Conservation (phyloP, 2,113 vertebrate species). For the Monarcha castaneiventris region DNA sequence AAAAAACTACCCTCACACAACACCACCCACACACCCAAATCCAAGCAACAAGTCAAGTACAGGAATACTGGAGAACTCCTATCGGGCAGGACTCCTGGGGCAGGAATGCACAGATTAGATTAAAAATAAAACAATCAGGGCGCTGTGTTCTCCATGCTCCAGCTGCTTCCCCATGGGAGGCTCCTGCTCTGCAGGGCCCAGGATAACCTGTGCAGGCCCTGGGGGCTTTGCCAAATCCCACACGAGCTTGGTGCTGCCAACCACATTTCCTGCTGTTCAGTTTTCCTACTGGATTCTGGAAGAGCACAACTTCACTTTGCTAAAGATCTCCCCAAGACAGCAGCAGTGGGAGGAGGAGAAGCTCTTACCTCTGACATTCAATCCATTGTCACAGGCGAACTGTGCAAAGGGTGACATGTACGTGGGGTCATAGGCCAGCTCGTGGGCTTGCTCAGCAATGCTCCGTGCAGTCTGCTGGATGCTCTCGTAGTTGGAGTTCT, state of each 20-base stretch:
- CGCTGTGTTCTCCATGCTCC: not conserved
- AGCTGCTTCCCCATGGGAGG: slow-evolving; percentile 1
- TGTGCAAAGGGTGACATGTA: slow-evolving; percentile 99
- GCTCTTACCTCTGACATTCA: slow-evolving; percentile 96
- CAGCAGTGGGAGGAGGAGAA: not conserved
- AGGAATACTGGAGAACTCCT: not conserved
- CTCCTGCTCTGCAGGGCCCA: not conserved
- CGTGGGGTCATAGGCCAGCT: slow-evolving; percentile 96
- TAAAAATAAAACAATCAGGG: not conserved
- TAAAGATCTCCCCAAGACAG: not conserved
- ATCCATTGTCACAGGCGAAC: slow-evolving; percentile 97
- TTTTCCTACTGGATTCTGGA: not conserved
- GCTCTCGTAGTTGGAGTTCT: slow-evolving; percentile 97
- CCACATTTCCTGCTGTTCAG: not conserved
- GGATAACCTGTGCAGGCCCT: not conserved
- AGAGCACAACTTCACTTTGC: not conserved
- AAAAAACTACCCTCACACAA: not conserved
- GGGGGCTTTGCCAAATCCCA: not conserved
- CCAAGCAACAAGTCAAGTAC: not conserved
- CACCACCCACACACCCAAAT: not conserved
- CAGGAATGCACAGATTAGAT: not conserved
- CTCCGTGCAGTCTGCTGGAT: slow-evolving; percentile 95
- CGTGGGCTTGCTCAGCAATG: slow-evolving; percentile 95
- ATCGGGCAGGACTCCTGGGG: not conserved
- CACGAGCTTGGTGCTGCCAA: not conserved